These are phyloP conservation scores for Liposcelis brunnea DNA, from an alignment of 2,888 invertebrate species.

Conservation along the genomic window DNA sequence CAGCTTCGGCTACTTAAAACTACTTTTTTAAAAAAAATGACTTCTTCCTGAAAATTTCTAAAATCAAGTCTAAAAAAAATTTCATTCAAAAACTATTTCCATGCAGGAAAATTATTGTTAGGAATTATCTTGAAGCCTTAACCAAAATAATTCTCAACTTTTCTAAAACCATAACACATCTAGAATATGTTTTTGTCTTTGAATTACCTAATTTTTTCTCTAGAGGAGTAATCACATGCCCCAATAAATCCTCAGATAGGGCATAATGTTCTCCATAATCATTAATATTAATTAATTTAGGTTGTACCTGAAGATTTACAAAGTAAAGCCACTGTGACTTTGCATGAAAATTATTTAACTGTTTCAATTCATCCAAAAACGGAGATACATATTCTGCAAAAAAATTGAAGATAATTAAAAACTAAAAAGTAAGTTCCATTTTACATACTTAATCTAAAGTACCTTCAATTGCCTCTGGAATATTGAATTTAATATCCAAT, in stretches of 20 bases:
- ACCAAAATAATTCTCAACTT: too few species aligned
- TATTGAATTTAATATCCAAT: constrained; percentile 48
- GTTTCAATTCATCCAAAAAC: constrained; percentile 49
- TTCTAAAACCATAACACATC: too few species aligned
- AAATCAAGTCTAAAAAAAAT: too few species aligned
- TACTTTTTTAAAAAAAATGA: too few species aligned
- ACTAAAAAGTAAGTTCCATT: not conserved
- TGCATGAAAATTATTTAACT: constrained; percentile 59
- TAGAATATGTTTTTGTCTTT: too few species aligned
- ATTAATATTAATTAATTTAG: constrained; percentile 39
- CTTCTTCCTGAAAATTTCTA: too few species aligned
- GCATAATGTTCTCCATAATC: constrained; percentile 34
- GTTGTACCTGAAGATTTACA: constrained; percentile 55
- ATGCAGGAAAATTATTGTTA: too few species aligned
- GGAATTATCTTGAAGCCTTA: too few species aligned
- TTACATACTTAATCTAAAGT: constrained; percentile 7
- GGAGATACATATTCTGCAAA: constrained; percentile 57
- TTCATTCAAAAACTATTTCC: too few species aligned
- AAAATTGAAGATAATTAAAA: constrained; percentile 14
- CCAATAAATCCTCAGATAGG: constrained; percentile 50
- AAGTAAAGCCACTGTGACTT: constrained; percentile 82
- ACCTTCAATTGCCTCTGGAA: constrained; percentile 49
- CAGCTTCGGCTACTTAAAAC: too few species aligned
- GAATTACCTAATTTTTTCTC: constrained; percentile 65
- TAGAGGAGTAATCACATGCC: constrained; percentile 66